Evolutionary conservation across 2,797 vertebrate species (phyloP).

Genomic region (Alexandromys oeconomus): DNA sequence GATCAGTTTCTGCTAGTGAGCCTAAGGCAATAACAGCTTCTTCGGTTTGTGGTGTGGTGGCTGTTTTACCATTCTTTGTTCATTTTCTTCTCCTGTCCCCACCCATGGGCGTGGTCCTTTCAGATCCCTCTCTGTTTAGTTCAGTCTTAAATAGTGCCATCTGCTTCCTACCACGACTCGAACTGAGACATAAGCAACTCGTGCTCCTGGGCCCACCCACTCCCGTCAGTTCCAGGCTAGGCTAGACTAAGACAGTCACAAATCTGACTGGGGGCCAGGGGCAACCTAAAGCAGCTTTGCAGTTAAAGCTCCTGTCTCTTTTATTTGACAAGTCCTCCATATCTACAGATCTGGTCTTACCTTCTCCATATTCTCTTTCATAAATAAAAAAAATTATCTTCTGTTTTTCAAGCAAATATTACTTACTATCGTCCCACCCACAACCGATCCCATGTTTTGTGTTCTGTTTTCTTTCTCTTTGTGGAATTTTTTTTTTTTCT

Average conservation of each 20-base stretch:
- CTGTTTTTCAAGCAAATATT: background rate
- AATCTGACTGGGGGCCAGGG: conserved; percentile 20
- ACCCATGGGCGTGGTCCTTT: background rate
- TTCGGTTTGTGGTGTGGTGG: background rate
- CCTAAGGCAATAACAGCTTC: background rate
- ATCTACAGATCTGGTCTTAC: background rate
- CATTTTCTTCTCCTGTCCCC: background rate
- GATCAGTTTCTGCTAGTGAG: background rate
- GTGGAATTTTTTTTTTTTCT: background rate
- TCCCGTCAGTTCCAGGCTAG: background rate
- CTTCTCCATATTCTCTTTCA: background rate
- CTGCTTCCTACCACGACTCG: conserved; percentile 46
- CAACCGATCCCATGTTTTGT: background rate
- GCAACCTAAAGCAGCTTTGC: background rate
- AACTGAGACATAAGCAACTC: background rate
- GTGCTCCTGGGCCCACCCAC: background rate
- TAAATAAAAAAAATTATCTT: conserved; percentile 5
- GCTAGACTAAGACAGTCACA: background rate
- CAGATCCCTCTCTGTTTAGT: background rate
- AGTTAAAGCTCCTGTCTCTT: conserved; percentile 10
- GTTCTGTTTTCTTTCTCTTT: background rate
- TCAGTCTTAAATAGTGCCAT: background rate
- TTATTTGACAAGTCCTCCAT: background rate
- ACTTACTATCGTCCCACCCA: background rate
- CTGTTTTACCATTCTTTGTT: background rate